A percentile compares a stretch with the other conserved stretches of the same genome.
phyloP scores from a whole-genome alignment of 2,888 invertebrate genomes.

The Yponomeuta plumbellus region DNA sequence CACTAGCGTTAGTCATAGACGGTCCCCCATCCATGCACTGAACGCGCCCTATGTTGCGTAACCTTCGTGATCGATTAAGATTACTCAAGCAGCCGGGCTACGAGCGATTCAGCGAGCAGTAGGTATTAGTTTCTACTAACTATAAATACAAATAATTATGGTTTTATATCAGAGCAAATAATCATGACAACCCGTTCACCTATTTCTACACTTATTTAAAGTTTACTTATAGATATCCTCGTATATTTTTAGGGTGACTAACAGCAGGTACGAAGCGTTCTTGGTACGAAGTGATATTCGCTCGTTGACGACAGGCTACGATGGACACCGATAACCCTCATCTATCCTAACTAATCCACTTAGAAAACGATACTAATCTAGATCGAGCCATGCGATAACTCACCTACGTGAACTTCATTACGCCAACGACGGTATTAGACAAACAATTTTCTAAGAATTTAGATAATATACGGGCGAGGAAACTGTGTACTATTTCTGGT shows the following conservation, averaged over 20 bases:
- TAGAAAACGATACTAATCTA: slow-evolving; percentile 38
- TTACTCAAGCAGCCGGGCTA: too few relatives aligned
- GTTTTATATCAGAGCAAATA: too few relatives aligned
- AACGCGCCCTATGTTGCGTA: too few relatives aligned
- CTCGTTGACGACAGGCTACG: slow-evolving; percentile 36
- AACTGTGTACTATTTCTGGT: neutral
- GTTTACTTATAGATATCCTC: neutral
- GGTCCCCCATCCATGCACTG: too few relatives aligned
- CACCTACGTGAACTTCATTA: slow-evolving; percentile 37
- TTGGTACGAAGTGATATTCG: neutral
- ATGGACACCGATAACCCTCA: slow-evolving; percentile 48
- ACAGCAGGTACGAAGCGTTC: too few relatives aligned
- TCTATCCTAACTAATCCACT: slow-evolving; percentile 44
- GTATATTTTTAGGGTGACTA: slow-evolving; percentile 4
- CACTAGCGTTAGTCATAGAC: too few relatives aligned
- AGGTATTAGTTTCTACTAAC: too few relatives aligned
- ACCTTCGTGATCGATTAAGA: too few relatives aligned
- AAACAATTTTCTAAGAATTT: neutral
- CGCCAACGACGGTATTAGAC: slow-evolving; percentile 21
- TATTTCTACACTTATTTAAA: slow-evolving; percentile 24
- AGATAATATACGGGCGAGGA: neutral
- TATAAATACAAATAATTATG: neutral
- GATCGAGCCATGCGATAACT: slow-evolving; percentile 26
- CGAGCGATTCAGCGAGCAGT: too few relatives aligned
- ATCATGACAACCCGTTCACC: slow-evolving; percentile 21